Evolutionary conservation across 2,888 invertebrate genomes (phyloP), one percentile per base, ranked within the genome.

Genomic region (Acleris literana): DNA sequence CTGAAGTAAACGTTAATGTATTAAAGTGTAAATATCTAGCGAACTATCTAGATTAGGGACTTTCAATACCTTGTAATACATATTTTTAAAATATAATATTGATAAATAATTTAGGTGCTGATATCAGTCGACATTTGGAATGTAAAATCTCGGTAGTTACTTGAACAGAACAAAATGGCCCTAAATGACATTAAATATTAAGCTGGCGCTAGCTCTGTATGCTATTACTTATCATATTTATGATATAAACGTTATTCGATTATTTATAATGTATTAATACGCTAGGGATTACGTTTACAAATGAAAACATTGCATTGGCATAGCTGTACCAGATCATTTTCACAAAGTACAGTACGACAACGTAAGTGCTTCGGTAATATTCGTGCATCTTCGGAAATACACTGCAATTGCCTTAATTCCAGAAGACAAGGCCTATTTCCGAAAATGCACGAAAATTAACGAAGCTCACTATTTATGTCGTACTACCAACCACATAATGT

Each of bases 11-110:
- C 65, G 72, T 71, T 80, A 76, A 82, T 86, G 85, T 85, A 86
- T 84, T 82, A 83, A 86, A 84, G 76, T 92, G 91, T 92, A 91
- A 84, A 91, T 90, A 91, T 64, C 68, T 76, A 74, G 71, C 51
- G 18, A 70, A 52, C 71, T 67, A 64, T 55, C 64, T 78, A 79
- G 77, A 70, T 76, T 73, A 66, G 53, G 39, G 74, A 77, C 67
- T 74, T 75, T 78, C 70, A 72, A 72, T 75, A 77, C 66, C 56
- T 62, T 66, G 62, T 66, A 66, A 66, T 66, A 66, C 66, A 63
- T 69, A 69, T 69, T 69, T 69, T 67, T 64, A 69, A 60, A 48
- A 56, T 33, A 56, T 65, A 56, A 62, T 68, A 68, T 51, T 61
- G 52, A 52, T 66, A 62, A 66, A 49, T 59, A 59, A 59, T 62